Evolutionary conservation across 1,140 invertebrate genomes (phyloP), one percentile per base, ranked within the genome.

Genomic region (Delia radicum): DNA sequence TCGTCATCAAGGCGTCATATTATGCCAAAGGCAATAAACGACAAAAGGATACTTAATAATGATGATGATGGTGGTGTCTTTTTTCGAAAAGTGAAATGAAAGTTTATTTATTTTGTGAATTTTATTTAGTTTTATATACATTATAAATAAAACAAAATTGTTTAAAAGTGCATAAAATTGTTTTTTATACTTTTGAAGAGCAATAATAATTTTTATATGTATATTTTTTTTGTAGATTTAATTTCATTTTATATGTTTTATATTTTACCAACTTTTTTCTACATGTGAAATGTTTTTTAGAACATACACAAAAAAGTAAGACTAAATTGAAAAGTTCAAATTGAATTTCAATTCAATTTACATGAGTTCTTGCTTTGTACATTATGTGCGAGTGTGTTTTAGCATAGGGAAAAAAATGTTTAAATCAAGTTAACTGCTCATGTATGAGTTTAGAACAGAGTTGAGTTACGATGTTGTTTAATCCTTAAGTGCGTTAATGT

Each of bases 341-440:
- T 83, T 83, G 81, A 83, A 83, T 83, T 83, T 83, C 81, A 83
- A 83, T 83, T 82, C 82, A 83, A 83, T 83, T 83, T 83, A 69
- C 65, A 69, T 33, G n/a, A 18, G 21, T 33, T 21, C 65, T 69
- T 69, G n/a, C n/a, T 31, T 33, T 33, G 12, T 69, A 10, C 29
- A 69, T 69, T 69, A 55, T 4, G 48, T 21, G n/a, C 33, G 1
- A 37, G 1, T 37, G n/a, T 55, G n/a, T 55, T 55, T 55, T 21
- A 55, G 48, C n/a, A 21, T 55, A 8, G 1, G 3, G 24, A 24
- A 55, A 55, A 24, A 55, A 55, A 55, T n/a, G n/a, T n/a, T n/a
- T n/a, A 55, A 21, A 21, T 21, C 18, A 55, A 55, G 48, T 21
- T 21, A 55, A 24, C 18, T 55, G 48, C 24, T 55, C 18, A 55